phyloP scores from a whole-genome alignment of 2,113 vertebrate genomes.

The Anoplopoma fimbria region DNA sequence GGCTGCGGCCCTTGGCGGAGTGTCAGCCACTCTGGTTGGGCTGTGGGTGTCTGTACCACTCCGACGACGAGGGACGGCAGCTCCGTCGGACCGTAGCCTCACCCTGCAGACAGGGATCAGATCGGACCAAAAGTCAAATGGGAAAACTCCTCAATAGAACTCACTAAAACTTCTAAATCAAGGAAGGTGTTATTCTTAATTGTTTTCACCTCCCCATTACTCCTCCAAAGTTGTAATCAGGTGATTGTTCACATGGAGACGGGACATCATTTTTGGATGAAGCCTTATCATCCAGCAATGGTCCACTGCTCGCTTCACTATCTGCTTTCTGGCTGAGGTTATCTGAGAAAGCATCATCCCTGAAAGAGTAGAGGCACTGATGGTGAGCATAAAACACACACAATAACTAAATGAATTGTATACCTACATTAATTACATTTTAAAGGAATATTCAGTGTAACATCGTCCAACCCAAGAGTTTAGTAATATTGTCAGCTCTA shows the following conservation, averaged over 20 bases:
- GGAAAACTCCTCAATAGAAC: not conserved
- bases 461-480: not conserved
- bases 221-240: conserved; percentile 93
- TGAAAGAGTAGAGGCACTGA: conserved; percentile 69
- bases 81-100: conserved; percentile 93
- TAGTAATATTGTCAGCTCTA: not conserved
- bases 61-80: conserved; percentile 91
- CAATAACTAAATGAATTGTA: not conserved
- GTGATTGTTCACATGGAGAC: conserved; percentile 92
- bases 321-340: conserved; percentile 98
- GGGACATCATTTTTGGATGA: conserved; percentile 96
- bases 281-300: conserved; percentile 93
- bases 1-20: conserved; percentile 94
- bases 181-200: not conserved
- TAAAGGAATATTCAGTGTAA: not conserved
- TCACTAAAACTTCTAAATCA: not conserved
- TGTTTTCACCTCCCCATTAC: conserved; percentile 91
- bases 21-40: conserved; percentile 92
- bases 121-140: conserved; percentile 5
- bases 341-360: conserved; percentile 98
- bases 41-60: conserved; percentile 93
- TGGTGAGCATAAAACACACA: not conserved
- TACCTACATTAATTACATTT: not conserved
- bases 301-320: conserved; percentile 98
- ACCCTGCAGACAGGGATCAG: conserved; percentile 83